phyloP scores from a whole-genome alignment of 2,113 vertebrate genomes.

The Pygathrix nemaeus region DNA sequence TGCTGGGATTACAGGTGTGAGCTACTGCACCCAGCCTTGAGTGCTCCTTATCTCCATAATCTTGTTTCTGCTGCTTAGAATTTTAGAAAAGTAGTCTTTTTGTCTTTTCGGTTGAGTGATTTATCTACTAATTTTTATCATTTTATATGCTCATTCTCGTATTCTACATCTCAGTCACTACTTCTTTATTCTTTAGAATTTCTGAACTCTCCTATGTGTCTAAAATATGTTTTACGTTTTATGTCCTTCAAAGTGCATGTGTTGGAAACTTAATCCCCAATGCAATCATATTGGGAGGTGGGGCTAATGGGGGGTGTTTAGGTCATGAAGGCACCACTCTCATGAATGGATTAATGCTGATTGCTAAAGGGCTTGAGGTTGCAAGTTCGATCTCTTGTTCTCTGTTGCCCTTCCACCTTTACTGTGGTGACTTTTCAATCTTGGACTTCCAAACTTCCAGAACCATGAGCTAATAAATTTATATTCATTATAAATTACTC shows the following conservation, averaged over 20 bases:
- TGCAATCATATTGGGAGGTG: background rate
- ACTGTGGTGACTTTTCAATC: background rate
- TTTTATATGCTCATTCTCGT: background rate
- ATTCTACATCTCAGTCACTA: background rate
- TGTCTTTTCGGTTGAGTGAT: background rate
- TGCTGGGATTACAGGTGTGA: too few relatives aligned
- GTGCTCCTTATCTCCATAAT: background rate
- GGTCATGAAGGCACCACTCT: background rate
- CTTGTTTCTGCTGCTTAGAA: background rate
- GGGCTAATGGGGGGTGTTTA: background rate
- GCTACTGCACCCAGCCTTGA: too few relatives aligned
- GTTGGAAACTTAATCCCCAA: background rate
- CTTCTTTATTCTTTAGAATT: background rate
- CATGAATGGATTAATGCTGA: background rate
- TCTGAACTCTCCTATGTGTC: background rate
- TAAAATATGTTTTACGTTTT: background rate
- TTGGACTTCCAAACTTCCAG: background rate
- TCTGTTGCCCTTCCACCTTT: background rate
- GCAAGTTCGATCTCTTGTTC: background rate
- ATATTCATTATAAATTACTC: background rate
- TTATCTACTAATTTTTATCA: background rate
- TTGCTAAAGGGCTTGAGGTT: background rate
- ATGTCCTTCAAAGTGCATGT: background rate
- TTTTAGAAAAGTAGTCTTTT: background rate
- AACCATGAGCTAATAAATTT: background rate